Evolutionary conservation across 2,888 invertebrate genomes (phyloP).

Genomic region (Thymelicus lineola): DNA sequence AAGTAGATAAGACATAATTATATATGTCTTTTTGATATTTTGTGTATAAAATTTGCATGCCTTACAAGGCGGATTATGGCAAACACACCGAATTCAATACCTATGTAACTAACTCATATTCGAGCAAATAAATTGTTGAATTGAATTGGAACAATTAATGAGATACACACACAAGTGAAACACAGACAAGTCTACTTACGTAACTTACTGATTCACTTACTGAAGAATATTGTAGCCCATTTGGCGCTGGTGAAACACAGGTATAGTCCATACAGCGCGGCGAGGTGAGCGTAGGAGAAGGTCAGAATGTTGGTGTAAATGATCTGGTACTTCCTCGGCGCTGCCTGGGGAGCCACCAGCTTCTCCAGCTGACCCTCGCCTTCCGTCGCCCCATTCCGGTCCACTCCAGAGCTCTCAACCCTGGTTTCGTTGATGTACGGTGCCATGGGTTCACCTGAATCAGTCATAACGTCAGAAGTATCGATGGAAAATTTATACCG

Average conservation of each 20-base stretch:
- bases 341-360: constrained; percentile 48
- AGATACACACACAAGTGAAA: too few species aligned
- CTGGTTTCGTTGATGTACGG: constrained; percentile 30
- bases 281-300: constrained; percentile 51
- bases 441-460: constrained; percentile 35
- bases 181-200: too few species aligned
- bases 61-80: too few species aligned
- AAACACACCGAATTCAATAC: too few species aligned
- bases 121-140: too few species aligned
- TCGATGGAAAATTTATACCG: too few species aligned
- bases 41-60: too few species aligned
- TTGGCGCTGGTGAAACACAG: constrained; percentile 49
- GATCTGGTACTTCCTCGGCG: constrained; percentile 49
- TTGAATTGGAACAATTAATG: too few species aligned
- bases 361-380: constrained; percentile 36
- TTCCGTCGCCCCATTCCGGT: not conserved
- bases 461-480: too few species aligned
- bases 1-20: too few species aligned
- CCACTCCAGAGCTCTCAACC: not conserved
- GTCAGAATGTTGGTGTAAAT: constrained; percentile 49
- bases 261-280: constrained; percentile 54
- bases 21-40: too few species aligned
- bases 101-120: too few species aligned
- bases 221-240: constrained; percentile 52
- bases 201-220: constrained; percentile 48